phyloP scores from a whole-genome alignment of 2,113 vertebrate species.

The Meleagris gallopavo region DNA sequence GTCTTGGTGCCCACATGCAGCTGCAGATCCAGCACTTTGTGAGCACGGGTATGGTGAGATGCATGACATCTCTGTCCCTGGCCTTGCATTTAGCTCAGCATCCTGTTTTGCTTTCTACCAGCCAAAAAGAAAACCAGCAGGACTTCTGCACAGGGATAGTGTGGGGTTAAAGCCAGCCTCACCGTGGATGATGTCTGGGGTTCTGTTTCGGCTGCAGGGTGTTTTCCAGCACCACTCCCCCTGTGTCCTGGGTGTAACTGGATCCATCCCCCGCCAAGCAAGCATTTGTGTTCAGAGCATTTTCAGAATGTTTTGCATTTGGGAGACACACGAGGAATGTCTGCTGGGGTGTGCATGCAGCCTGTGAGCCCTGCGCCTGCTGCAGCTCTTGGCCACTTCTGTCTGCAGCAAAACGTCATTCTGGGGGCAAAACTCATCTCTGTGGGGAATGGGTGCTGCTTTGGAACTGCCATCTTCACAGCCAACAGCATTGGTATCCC shows the following conservation, averaged over 20 bases:
- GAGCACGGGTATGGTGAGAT: not conserved
- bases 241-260: not conserved
- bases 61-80: not conserved
- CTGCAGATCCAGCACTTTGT: not conserved
- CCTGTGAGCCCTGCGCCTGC: not conserved
- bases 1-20: not conserved
- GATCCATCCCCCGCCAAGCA: not conserved
- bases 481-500: accelerated
- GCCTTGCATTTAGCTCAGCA: not conserved
- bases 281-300: not conserved
- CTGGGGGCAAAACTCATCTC: not conserved
- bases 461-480: accelerated
- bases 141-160: not conserved
- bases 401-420: not conserved
- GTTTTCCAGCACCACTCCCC: not conserved
- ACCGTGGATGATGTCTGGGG: accelerated
- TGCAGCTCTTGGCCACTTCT: not conserved
- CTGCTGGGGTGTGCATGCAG: not conserved
- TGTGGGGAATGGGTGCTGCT: not conserved
- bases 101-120: not conserved
- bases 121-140: accelerated
- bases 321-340: slow-evolving; percentile 29
- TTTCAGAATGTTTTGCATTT: slow-evolving; percentile 31
- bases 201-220: not conserved
- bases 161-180: not conserved